These are phyloP conservation scores for Corythaeola cristata DNA, from an alignment of 2,113 vertebrate genomes.

Conservation along the genomic window DNA sequence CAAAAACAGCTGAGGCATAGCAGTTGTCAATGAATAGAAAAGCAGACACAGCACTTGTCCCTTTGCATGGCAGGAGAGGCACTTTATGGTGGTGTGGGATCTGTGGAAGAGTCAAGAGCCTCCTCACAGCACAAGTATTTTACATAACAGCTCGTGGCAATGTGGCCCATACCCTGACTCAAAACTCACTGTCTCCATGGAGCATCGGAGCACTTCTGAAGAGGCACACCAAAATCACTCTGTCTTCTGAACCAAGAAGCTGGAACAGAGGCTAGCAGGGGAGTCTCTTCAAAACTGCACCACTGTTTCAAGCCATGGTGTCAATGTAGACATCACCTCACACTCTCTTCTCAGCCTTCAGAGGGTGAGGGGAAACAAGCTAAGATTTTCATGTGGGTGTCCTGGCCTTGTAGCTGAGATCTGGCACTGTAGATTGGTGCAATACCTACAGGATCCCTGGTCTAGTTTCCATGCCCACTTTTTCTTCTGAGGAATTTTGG, in stretches of 20 bases:
- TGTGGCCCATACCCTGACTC: background rate
- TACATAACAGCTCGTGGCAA: background rate
- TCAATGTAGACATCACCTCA: background rate
- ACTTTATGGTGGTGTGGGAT: background rate
- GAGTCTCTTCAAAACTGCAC: background rate
- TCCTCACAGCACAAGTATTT: background rate
- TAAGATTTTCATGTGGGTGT: accelerated
- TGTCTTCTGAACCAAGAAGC: background rate
- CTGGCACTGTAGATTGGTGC: background rate
- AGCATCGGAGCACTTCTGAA: background rate
- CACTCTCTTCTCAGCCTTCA: background rate
- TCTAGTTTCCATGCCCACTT: background rate
- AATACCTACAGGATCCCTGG: background rate
- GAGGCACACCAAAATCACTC: background rate
- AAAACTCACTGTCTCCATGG: background rate
- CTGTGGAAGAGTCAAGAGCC: background rate
- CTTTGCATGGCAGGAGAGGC: background rate
- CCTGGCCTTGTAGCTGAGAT: background rate
- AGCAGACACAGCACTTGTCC: background rate
- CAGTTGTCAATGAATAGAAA: background rate
- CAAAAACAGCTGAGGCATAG: background rate
- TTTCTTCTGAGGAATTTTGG: background rate
- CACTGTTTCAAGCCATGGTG: background rate
- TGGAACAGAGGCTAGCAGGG: background rate
- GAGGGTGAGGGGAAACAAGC: background rate